A percentile compares a stretch with the other conserved stretches of the same genome.
These are phyloP conservation scores for Agonopterix arenella DNA, from an alignment of 2,888 invertebrate genomes.

Conservation along the genomic window DNA sequence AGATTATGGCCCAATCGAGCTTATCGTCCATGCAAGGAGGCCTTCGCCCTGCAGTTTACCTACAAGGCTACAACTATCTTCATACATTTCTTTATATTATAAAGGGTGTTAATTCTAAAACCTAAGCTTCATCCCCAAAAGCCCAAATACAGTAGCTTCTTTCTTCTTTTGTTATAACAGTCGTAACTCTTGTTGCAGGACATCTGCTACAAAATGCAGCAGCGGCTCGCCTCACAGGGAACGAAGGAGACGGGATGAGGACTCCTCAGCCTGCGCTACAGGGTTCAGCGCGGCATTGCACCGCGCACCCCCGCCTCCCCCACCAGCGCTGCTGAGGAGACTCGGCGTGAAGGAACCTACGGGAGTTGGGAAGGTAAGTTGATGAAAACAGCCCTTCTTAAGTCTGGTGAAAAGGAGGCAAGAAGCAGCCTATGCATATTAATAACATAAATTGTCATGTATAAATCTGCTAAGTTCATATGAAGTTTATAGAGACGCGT, in stretches of 20 bases:
- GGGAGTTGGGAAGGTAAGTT: constrained; percentile 87
- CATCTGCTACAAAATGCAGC: constrained; percentile 63
- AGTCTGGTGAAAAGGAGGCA: no score
- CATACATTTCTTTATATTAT: no score
- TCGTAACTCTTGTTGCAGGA: constrained; percentile 64
- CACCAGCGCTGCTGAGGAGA: constrained; percentile 85
- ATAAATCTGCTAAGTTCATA: no score
- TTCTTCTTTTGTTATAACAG: neutral
- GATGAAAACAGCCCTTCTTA: neutral
- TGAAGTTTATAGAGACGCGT: no score
- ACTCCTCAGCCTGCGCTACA: constrained; percentile 48
- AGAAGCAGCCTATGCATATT: no score
- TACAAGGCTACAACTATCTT: no score
- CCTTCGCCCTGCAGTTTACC: no score
- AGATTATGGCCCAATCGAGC: no score
- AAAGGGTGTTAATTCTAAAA: no score
- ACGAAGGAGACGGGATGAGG: constrained; percentile 71
- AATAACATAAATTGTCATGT: no score
- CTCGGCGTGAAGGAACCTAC: constrained; percentile 87
- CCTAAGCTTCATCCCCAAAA: neutral
- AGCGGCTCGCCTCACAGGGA: constrained; percentile 80
- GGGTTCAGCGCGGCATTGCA: constrained; percentile 86
- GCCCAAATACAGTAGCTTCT: neutral
- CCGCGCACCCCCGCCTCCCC: constrained; percentile 85
- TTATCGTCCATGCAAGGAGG: no score